These are phyloP conservation scores for Scaptomyza montana DNA, from an alignment of 1,140 invertebrate species.

Conservation along the genomic window DNA sequence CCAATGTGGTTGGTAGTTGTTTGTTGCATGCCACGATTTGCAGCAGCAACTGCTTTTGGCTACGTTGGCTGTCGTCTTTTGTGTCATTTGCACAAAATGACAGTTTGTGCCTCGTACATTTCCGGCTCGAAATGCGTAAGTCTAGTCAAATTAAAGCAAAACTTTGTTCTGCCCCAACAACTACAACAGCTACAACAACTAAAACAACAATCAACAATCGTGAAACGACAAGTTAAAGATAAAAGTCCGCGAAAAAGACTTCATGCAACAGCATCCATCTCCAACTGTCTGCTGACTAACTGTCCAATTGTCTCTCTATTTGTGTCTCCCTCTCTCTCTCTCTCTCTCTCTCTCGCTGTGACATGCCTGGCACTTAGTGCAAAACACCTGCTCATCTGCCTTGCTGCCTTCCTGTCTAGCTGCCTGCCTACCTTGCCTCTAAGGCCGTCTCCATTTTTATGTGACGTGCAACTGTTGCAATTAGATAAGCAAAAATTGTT, in stretches of 20 bases:
- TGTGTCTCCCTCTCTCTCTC: slow-evolving; percentile 5
- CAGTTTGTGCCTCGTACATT: slow-evolving; percentile 66
- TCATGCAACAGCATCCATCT: slow-evolving; percentile 7
- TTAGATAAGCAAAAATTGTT: slow-evolving; percentile 82
- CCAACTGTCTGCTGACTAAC: not conserved
- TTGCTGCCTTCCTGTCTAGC: not conserved
- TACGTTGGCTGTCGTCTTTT: slow-evolving; percentile 65
- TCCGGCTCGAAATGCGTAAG: slow-evolving; percentile 82
- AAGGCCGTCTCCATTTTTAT: not conserved
- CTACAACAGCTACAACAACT: not conserved
- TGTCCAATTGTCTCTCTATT: slow-evolving; percentile 2
- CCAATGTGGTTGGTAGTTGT: slow-evolving; percentile 10
- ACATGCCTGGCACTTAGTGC: slow-evolving; percentile 65
- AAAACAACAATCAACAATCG: slow-evolving; percentile 1
- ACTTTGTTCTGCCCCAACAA: slow-evolving; percentile 27
- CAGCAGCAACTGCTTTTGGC: not conserved
- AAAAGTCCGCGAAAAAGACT: slow-evolving; percentile 41
- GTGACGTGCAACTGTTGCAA: slow-evolving; percentile 74
- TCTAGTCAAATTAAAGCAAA: slow-evolving; percentile 80
- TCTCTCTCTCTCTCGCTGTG: slow-evolving; percentile 11
- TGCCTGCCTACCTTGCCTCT: too few species aligned
- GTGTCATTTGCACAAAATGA: slow-evolving; percentile 78
- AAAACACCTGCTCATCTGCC: slow-evolving; percentile 73
- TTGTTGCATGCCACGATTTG: not conserved
- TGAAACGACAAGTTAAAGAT: slow-evolving; percentile 46